A percentile compares a stretch with the other conserved stretches of the same genome.
Evolutionary conservation across 2,113 vertebrate species (phyloP).

Genomic region (Climacteris rufus): DNA sequence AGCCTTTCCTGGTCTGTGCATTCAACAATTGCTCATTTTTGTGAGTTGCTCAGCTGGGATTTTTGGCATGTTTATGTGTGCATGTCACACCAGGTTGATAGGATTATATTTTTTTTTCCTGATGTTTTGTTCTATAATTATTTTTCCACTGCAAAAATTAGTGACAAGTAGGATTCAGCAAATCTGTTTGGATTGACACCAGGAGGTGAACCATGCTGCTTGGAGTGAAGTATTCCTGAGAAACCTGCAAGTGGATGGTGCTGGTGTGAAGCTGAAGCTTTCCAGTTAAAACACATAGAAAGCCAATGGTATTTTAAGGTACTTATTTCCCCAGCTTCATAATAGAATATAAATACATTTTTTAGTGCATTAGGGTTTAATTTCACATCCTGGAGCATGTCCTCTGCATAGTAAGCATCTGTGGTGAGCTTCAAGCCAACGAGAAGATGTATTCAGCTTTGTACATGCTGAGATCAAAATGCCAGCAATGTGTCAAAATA

Average conservation of each 20-base stretch:
- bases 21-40: neutral
- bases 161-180: neutral
- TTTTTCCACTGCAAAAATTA: conserved; percentile 32
- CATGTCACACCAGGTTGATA: neutral
- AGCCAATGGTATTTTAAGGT: neutral
- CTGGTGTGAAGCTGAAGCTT: neutral
- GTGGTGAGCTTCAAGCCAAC: neutral
- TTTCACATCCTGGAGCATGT: neutral
- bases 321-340: neutral
- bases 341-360: neutral
- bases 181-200: conserved; percentile 3
- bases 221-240: neutral
- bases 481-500: neutral
- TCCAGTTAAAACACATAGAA: neutral
- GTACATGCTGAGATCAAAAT: neutral
- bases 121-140: neutral
- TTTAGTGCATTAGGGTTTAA: neutral
- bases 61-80: neutral
- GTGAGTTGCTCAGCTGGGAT: neutral
- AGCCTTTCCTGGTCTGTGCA: neutral
- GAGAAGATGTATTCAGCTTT: neutral
- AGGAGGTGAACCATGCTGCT: neutral
- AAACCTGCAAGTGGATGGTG: neutral
- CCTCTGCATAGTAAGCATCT: neutral
- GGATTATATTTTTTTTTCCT: neutral